These are phyloP conservation scores for Terrapene triunguis DNA, from an alignment of 2,113 vertebrate genomes.

Conservation along the genomic window DNA sequence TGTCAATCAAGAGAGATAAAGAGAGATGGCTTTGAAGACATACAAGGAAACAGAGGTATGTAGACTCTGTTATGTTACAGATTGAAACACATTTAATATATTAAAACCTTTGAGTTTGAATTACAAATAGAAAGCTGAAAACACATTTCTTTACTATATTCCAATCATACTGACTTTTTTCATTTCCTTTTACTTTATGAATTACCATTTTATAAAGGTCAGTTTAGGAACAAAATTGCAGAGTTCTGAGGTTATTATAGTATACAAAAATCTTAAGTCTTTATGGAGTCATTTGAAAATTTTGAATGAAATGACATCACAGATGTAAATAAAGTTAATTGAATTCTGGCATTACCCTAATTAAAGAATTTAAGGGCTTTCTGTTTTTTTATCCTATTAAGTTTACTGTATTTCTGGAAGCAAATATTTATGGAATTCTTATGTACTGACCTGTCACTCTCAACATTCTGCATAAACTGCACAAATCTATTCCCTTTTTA, in stretches of 20 bases:
- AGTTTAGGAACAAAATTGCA: slow-evolving; percentile 15
- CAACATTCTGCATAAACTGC: background rate
- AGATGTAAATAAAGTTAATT: slow-evolving; percentile 18
- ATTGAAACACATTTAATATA: slow-evolving; percentile 2
- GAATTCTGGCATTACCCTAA: background rate
- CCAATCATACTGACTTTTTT: background rate
- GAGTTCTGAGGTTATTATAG: slow-evolving; percentile 35
- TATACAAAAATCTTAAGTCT: background rate
- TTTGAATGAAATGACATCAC: background rate
- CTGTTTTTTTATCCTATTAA: background rate
- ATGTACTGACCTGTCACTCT: background rate
- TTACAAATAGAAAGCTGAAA: slow-evolving; percentile 36
- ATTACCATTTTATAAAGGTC: background rate
- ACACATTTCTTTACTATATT: background rate
- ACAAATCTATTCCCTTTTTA: background rate
- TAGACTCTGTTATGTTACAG: background rate
- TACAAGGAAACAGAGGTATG: background rate
- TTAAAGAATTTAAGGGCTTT: background rate
- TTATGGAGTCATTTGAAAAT: slow-evolving; percentile 14
- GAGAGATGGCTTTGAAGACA: background rate
- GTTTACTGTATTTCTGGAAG: background rate
- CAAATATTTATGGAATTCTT: background rate
- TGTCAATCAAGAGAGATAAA: slow-evolving; percentile 1
- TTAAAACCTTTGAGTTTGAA: slow-evolving; percentile 45
- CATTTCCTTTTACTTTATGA: background rate